Base-by-base conservation (phyloP, 1,140 invertebrate genomes). In the Trissolcus basalis region DNA sequence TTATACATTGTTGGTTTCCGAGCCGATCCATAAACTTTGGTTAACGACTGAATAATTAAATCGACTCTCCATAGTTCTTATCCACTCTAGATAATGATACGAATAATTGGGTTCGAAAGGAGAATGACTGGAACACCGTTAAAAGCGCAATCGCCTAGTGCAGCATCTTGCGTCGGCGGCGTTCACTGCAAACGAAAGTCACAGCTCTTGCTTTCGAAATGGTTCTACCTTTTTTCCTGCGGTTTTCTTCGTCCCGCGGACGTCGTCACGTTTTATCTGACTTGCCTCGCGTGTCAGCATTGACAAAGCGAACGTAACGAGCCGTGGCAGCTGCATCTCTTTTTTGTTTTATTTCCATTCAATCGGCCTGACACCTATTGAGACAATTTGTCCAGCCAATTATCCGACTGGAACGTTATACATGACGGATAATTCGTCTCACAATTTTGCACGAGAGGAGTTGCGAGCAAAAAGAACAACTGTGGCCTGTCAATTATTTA, bases 201-300 rank as follows among this genome's bases (percentile, higher is more conserved):
- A 83, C 19, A 3, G 82, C 85, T 86, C 84, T 87, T 86, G 82
- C 86, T 87, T 86, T 86, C 85, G 69, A 85, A 87, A 83, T 80
- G 81, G 83, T 80, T 82, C 78, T 78, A 69, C 77, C 61, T 81
- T 81, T 82, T 85, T 83, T 72, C 74, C 53, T 80, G 67, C 73
- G 72, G 78, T 83, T 81, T 81, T 61, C 72, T 54, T 77, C 59
- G 60, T 81, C 68, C 77, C 58, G 27, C 70, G 63, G 50, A 63
- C 50, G 44, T 61, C 61, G 48, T 68, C 47, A 61, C 68, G 15
- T 61, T 67, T 73, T 68, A 60, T 78, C 63, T 77, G 36, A 7
- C 76, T 76, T 48, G 43, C 16, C 59, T 78, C 41, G 73, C 65
- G 74, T 79, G 71, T 72, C 77, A 74, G 71, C 50, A 60, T 63